Evolutionary conservation across 2,888 invertebrate genomes (phyloP).

Genomic region (Xanthorhoe spadicearia): DNA sequence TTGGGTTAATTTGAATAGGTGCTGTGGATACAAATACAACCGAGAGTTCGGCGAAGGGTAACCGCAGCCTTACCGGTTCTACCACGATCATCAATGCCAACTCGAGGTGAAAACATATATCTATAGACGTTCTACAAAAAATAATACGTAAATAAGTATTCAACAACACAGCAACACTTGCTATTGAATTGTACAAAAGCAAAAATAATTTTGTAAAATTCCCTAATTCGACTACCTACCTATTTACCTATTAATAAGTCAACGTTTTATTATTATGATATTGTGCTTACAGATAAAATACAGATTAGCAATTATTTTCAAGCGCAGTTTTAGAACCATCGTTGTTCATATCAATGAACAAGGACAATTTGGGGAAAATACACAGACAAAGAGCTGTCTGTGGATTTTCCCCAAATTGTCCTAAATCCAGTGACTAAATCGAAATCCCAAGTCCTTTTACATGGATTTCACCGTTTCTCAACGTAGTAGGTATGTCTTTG

Average conservation of each 20-base stretch:
- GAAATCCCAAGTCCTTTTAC: background rate
- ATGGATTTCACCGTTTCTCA: background rate
- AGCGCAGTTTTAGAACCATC: background rate
- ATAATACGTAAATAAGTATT: constrained; percentile 39
- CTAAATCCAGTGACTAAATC: constrained; percentile 3
- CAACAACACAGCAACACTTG: too few species aligned
- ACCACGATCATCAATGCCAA: constrained; percentile 74
- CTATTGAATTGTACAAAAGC: constrained; percentile 17
- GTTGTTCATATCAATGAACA: too few species aligned
- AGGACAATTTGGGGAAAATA: constrained; percentile 63
- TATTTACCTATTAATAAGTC: background rate
- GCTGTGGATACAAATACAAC: constrained; percentile 52
- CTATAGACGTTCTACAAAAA: constrained; percentile 68
- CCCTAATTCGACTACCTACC: background rate
- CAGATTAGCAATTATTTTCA: background rate
- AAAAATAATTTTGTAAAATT: background rate
- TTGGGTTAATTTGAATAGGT: constrained; percentile 55
- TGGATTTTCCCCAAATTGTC: too few species aligned
- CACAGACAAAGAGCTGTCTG: too few species aligned
- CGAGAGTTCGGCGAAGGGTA: constrained; percentile 76
- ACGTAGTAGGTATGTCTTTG: background rate
- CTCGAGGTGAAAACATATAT: constrained; percentile 75
- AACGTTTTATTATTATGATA: background rate
- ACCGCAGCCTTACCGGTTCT: constrained; percentile 79
- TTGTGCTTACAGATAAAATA: background rate